These are phyloP conservation scores for Melipona beecheii DNA, from an alignment of 2,888 invertebrate species.

Conservation along the genomic window DNA sequence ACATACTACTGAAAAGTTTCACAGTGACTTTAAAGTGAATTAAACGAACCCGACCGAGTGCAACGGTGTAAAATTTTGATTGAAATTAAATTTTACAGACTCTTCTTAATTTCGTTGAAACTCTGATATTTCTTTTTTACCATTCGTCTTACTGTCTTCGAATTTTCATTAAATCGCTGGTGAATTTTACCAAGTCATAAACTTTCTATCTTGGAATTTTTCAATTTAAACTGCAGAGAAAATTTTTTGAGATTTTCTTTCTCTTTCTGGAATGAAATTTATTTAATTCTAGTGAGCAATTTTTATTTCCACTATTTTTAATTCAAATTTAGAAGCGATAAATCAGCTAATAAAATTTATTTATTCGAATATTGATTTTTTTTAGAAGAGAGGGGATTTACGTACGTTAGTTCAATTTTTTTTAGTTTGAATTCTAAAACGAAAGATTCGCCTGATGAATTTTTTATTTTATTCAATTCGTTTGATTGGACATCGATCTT, in stretches of 20 bases:
- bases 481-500: not conserved
- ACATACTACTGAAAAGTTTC: slow-evolving; percentile 20
- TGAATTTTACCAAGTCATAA: not conserved
- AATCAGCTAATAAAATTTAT: no score
- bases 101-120: not conserved
- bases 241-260: not conserved
- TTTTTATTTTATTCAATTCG: not conserved
- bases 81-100: not conserved
- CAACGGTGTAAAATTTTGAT: not conserved
- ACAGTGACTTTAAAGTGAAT: slow-evolving; percentile 14
- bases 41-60: not conserved
- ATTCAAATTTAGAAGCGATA: no score
- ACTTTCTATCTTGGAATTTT: not conserved
- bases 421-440: no score
- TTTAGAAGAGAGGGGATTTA: no score
- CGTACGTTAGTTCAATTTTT: no score
- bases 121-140: not conserved
- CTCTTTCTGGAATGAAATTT: not conserved
- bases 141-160: not conserved
- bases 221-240: not conserved
- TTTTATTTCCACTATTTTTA: no score
- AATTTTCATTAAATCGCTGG: not conserved
- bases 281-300: not conserved
- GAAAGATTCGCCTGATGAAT: no score
- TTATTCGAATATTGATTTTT: no score